These are phyloP conservation scores for Phenganax stokvisi DNA, from an alignment of 92 coral and sea anemone species.

Conservation along the genomic window DNA sequence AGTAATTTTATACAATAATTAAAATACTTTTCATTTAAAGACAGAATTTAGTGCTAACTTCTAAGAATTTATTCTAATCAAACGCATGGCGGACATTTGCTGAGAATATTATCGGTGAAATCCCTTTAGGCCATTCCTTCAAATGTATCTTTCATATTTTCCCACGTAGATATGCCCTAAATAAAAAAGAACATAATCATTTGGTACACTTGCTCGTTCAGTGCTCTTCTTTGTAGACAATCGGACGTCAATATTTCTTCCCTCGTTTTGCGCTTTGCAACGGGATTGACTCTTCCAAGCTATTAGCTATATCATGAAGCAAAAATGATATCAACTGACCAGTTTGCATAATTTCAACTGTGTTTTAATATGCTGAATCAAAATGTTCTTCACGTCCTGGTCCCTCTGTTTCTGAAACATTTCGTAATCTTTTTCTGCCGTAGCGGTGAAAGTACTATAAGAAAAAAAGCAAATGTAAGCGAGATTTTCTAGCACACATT, in stretches of 20 bases:
- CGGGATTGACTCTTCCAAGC: neutral
- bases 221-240: neutral
- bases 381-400: constrained; percentile 67
- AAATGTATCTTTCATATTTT: constrained; percentile 80
- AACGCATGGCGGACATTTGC: neutral
- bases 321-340: constrained; percentile 47
- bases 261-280: neutral
- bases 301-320: neutral
- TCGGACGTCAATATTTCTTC: neutral
- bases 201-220: no score
- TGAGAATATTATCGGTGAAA: neutral
- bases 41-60: constrained; percentile 6
- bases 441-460: constrained; percentile 66
- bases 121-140: constrained; percentile 43
- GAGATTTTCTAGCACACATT: no score
- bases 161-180: constrained; percentile 90
- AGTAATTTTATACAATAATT: neutral
- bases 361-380: constrained; percentile 77
- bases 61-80: neutral
- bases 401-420: constrained; percentile 91
- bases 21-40: constrained; percentile 5
- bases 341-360: constrained; percentile 81
- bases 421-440: constrained; percentile 72
- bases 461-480: neutral
- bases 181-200: constrained; percentile 18